A percentile compares a stretch with the other conserved stretches of the same genome.
Conservation (phyloP, 2,888 invertebrate genomes). For the Merodon equestris region DNA sequence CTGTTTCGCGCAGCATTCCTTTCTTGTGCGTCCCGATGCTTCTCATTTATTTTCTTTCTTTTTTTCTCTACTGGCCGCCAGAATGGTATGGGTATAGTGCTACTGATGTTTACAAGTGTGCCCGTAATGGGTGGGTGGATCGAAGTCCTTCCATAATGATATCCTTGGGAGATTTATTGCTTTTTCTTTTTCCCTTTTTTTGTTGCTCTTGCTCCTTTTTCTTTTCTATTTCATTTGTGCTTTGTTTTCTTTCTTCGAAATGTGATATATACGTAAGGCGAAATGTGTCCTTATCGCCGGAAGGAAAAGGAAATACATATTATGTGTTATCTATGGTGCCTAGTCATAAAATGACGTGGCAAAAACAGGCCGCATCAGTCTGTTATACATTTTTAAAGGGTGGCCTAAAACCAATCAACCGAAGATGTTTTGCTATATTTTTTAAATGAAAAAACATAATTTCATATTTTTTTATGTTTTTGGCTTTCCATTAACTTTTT, state of each 20-base stretch:
- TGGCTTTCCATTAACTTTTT: no score
- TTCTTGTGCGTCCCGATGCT: constrained; percentile 3
- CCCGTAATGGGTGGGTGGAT: constrained; percentile 66
- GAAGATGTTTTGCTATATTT: no score
- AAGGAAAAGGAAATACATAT: constrained; percentile 2
- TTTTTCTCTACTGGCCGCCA: constrained; percentile 46
- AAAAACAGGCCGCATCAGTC: no score
- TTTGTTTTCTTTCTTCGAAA: constrained; percentile 16
- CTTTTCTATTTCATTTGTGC: constrained; percentile 39
- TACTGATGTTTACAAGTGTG: constrained; percentile 63
- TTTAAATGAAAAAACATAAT: no score
- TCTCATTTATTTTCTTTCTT: constrained; percentile 4
- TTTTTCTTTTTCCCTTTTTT: constrained; percentile 32
- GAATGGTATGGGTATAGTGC: constrained; percentile 35
- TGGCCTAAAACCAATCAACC: no score
- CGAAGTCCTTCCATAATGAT: constrained; percentile 68
- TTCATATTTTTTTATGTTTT: no score
- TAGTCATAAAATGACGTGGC: neutral
- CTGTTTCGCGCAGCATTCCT: constrained; percentile 43
- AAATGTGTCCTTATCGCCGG: constrained; percentile 36
- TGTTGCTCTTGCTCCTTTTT: constrained; percentile 19
- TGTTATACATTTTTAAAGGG: no score
- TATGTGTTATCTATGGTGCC: neutral
- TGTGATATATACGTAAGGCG: no score
- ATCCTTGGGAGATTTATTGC: constrained; percentile 61